phyloP scores from a whole-genome alignment of 2,888 invertebrate species.

The Drosophila bunnanda region DNA sequence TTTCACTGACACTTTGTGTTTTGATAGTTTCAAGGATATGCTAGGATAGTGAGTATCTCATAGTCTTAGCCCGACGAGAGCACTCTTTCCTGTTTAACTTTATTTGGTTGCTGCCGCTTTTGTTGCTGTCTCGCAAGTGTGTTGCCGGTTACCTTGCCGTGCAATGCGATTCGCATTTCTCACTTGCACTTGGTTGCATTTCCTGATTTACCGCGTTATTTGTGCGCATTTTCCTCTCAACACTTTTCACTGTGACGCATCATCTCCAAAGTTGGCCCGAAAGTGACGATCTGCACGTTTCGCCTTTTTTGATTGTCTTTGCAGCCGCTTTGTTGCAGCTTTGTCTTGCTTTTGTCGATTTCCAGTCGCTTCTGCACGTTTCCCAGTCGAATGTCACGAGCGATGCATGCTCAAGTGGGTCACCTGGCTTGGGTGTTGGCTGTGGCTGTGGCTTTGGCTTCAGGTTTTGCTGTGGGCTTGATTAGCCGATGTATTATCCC shows the following conservation, averaged over 20 bases:
- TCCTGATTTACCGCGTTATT: slow-evolving; percentile 48
- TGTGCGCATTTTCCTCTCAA: slow-evolving; percentile 34
- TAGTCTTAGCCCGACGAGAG: background rate
- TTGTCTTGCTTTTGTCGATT: slow-evolving; percentile 60
- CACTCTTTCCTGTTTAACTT: slow-evolving; percentile 6
- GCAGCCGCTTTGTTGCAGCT: slow-evolving; percentile 19
- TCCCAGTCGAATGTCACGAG: slow-evolving; percentile 76
- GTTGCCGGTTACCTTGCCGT: slow-evolving; percentile 33
- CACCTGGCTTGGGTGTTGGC: slow-evolving; percentile 30
- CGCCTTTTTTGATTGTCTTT: slow-evolving; percentile 35
- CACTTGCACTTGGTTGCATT: slow-evolving; percentile 39
- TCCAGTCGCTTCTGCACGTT: slow-evolving; percentile 72
- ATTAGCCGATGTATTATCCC: slow-evolving; percentile 54
- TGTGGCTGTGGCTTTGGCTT: slow-evolving; percentile 16
- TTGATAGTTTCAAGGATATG: background rate
- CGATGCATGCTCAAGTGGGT: slow-evolving; percentile 78
- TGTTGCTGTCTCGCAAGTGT: slow-evolving; percentile 20
- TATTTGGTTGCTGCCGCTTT: slow-evolving; percentile 5
- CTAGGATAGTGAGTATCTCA: background rate
- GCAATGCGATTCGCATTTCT: slow-evolving; percentile 43
- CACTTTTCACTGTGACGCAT: slow-evolving; percentile 68
- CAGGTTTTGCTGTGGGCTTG: slow-evolving; percentile 26
- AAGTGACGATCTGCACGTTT: slow-evolving; percentile 76
- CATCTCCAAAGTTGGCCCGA: slow-evolving; percentile 50
- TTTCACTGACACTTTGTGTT: too few relatives aligned